Conservation (phyloP, 2,888 invertebrate species). For the Heliconius ethilla region DNA sequence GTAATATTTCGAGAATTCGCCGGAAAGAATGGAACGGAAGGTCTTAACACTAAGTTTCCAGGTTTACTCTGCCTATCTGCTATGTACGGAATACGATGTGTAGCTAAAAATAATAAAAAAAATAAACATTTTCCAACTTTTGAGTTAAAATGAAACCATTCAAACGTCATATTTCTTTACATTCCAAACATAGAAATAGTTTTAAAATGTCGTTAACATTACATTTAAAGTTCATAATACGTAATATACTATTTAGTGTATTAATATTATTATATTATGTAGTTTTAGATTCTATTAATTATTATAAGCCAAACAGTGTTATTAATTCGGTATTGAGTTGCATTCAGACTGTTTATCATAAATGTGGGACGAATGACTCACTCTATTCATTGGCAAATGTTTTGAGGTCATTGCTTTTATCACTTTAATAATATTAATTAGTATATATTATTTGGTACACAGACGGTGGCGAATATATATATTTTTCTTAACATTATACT, state of each 20-base stretch:
- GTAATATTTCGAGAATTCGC: no score
- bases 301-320: background rate
- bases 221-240: background rate
- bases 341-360: conserved; percentile 33
- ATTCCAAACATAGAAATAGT: background rate
- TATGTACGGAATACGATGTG: no score
- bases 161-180: background rate
- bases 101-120: no score
- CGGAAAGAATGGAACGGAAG: no score
- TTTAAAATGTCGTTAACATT: background rate
- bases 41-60: no score
- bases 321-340: conserved; percentile 19
- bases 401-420: conserved; percentile 30
- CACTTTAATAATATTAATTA: background rate
- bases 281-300: background rate
- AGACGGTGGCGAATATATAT: no score
- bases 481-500: background rate
- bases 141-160: background rate
- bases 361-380: conserved; percentile 39
- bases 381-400: conserved; percentile 24
- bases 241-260: no score
- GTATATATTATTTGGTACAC: background rate
- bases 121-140: background rate
- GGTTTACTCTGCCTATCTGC: no score
- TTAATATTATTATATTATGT: background rate